Evolutionary conservation across 2,888 invertebrate species (phyloP).

Genomic region (Cristatella mucedo): DNA sequence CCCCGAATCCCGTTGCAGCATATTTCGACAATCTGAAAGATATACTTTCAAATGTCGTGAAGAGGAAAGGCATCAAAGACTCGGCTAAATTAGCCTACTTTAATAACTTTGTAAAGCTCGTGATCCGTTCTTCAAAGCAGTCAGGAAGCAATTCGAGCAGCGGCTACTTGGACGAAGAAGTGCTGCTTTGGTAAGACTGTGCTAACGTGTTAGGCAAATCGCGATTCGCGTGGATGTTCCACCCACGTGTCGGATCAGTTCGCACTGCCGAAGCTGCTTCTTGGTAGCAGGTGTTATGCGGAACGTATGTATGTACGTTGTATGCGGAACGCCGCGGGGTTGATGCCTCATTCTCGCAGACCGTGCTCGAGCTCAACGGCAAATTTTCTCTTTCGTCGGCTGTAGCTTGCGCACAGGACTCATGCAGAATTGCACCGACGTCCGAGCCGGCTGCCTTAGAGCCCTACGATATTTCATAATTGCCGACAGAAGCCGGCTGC

Average conservation of each 20-base stretch:
- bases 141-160: constrained; percentile 47
- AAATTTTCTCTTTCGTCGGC: constrained; percentile 15
- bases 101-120: constrained; percentile 69
- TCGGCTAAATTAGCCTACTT: constrained; percentile 66
- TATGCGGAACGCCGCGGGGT: too few species aligned
- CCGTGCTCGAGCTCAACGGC: background rate
- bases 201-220: too few species aligned
- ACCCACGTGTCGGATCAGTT: too few species aligned
- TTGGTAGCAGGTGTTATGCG: too few species aligned
- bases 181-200: constrained; percentile 56
- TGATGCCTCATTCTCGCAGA: too few species aligned
- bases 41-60: constrained; percentile 48
- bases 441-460: constrained; percentile 71
- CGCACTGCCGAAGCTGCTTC: too few species aligned
- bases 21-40: constrained; percentile 47
- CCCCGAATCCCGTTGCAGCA: too few species aligned
- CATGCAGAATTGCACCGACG: constrained; percentile 69
- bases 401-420: constrained; percentile 66
- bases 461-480: constrained; percentile 69
- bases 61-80: constrained; percentile 52
- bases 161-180: constrained; percentile 60
- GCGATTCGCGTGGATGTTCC: too few species aligned
- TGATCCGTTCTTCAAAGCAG: constrained; percentile 50
- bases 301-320: too few species aligned
- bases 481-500: too few species aligned